Percentiles rank a stretch among this genome's conserved stretches.
Conservation (phyloP, 2,888 invertebrate genomes). For the Mystacides longicornis region DNA sequence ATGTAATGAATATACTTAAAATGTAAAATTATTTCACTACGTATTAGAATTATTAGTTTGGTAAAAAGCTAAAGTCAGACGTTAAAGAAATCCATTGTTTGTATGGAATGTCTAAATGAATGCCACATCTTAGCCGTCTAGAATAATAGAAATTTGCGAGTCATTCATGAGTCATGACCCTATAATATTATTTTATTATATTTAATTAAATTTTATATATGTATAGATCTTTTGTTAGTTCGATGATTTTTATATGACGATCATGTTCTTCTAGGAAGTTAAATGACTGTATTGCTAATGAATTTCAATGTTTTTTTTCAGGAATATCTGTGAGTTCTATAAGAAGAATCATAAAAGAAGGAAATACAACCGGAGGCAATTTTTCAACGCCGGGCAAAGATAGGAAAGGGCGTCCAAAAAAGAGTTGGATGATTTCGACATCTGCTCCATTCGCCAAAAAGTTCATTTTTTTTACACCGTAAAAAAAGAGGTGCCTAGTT, state of each 20-base stretch:
- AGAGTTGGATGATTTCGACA: neutral
- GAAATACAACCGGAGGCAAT: neutral
- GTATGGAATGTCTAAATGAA: too few species aligned
- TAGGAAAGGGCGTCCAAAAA: neutral
- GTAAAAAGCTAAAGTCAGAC: too few species aligned
- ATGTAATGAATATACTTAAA: too few species aligned
- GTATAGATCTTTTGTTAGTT: too few species aligned
- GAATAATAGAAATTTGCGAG: too few species aligned
- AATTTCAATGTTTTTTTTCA: neutral
- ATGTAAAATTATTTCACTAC: neutral
- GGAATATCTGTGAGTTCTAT: slow-evolving; percentile 1
- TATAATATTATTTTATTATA: too few species aligned
- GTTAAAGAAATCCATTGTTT: too few species aligned
- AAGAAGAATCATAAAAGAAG: neutral
- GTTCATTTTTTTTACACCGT: neutral
- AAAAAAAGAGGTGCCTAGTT: neutral
- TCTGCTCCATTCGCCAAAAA: neutral
- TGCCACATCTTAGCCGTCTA: too few species aligned
- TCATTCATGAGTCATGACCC: too few species aligned
- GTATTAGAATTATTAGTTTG: neutral
- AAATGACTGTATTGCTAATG: neutral
- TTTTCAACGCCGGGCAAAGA: neutral
- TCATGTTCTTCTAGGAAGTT: neutral
- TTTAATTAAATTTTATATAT: neutral
- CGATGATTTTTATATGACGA: neutral